Evolutionary conservation across 1,140 invertebrate genomes (phyloP), one percentile per base, ranked within the genome.

Genomic region (Drosophila tani): DNA sequence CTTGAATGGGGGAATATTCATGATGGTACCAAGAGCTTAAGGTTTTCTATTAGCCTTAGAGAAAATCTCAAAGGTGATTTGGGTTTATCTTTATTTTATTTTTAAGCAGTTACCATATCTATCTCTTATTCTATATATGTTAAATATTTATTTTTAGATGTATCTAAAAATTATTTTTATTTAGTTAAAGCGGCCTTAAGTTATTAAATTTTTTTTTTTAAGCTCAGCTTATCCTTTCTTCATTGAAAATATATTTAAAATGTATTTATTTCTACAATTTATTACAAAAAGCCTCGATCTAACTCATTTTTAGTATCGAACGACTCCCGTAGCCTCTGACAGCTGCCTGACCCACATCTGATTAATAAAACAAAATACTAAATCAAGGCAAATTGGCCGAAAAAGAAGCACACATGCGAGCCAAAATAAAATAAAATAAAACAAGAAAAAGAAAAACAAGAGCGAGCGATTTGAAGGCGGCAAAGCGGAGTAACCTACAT

Each of bases 401-500:
- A 75, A 53, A 47, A 63, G 40, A 74, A 74, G 66, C 67, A 27
- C 46, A 51, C 58, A 38, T 62, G 27, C 51, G 15, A 38, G 19
- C 59, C 19, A 38, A 51, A 51, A 40, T 27, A 51, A 62, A 24
- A 41, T 17, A 27, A 63, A 63, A 24, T 32, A 40, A 17, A 53
- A 19, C 15, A 45, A 66, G 51, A 17, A 66, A 21, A 68, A 19
- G 21, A 74, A 74, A 67, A 60, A 62, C 69, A 40, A 74, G 69
- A 50, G 46, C 69, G 38, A 50, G 29, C 68, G 53, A 71, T 73
- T 73, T 73, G 69, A 60, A 53, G 62, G 66, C 70, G 29, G 57
- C 35, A 64, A 51, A 58, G 73, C 79, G 29, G 45, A 68, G 73
- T 90, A 88, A 90, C 85, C 85, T 79, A 88, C 85, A 91, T 88